Evolutionary conservation across 2,888 invertebrate species (phyloP), one percentile per base, ranked within the genome.

Genomic region (Tachystola acroxantha): DNA sequence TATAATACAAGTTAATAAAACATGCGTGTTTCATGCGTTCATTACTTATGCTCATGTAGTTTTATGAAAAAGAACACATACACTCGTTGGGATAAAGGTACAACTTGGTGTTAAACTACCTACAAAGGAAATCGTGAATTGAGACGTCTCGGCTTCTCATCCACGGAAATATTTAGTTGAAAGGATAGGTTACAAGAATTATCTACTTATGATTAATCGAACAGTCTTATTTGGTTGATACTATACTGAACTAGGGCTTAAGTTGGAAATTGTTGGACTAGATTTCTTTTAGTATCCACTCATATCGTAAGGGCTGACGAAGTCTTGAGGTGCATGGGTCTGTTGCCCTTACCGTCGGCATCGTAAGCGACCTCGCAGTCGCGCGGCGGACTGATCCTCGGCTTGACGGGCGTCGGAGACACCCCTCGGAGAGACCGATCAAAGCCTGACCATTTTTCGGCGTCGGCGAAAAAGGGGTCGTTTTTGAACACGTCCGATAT

Each of bases 401-500:
- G 89, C 89, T 92, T 93, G 72, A 90, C 90, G 36, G 92, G 92
- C 62, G 92, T 92, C 57, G 92, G 92, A 47, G 92, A 91, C 64
- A 72, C 79, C 61, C 85, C 86, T 61, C 88, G 84, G 64, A 88
- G 20, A 20, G 36, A 40, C 29, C 40, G 87, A 81, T 88, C 90
- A 87, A 88, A 85, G 84, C 62, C 75, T 54, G 77, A 66, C 82
- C 86, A 87, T 70, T 82, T 85, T 69, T 82, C 82, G 53, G 84
- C 86, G 37, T 86, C 86, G 60, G 81, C 80, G 74, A 84, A 86
- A 84, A 86, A 85, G 55, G 86, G 85, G 56, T 86, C 85, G 64
- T 56, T 79, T 74, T 65, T 75, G 82, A 85, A 81, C 69, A 55
- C 73, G 69, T 85, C 82, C 74, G 79, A 80, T 68, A 82, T 65